Evolutionary conservation across 2,797 vertebrate species (phyloP).

Genomic region (Xenopus petersii): DNA sequence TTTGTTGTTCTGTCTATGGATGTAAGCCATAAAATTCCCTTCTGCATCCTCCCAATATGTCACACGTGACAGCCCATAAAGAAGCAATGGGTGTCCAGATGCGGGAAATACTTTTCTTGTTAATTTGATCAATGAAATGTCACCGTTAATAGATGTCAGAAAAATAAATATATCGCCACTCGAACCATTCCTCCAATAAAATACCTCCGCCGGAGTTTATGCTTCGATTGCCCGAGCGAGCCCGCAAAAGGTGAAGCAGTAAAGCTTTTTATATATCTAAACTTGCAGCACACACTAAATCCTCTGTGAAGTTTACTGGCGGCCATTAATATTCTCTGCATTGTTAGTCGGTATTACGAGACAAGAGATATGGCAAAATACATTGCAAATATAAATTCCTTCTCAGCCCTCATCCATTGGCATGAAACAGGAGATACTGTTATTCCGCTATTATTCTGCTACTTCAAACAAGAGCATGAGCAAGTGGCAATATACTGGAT

Average conservation of each 20-base stretch:
- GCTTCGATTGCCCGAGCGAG: constrained; percentile 5
- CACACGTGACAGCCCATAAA: constrained; percentile 29
- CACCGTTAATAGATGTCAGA: constrained; percentile 37
- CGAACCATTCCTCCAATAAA: constrained; percentile 13
- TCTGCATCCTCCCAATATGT: not conserved
- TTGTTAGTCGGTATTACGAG: constrained; percentile 20
- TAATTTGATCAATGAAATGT: constrained; percentile 45
- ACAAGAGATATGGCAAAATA: not conserved
- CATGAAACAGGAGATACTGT: not conserved
- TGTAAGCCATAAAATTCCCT: not conserved
- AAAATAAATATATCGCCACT: constrained; percentile 11
- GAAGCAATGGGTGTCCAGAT: constrained; percentile 18
- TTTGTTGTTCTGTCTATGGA: too few relatives aligned
- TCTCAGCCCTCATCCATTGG: not conserved
- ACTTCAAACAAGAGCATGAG: constrained; percentile 5
- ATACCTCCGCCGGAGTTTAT: constrained; percentile 19
- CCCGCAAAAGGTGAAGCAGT: constrained; percentile 19
- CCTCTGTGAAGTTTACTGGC: not conserved
- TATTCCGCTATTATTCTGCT: constrained; percentile 1
- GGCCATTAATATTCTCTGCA: not conserved
- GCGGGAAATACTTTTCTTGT: constrained; percentile 25
- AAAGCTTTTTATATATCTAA: constrained; percentile 23
- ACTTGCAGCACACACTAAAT: not conserved
- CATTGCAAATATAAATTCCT: not conserved
- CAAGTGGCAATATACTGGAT: not conserved